Evolutionary conservation across 2,113 vertebrate species (phyloP).

Genomic region (Aspidoscelis tigris): DNA sequence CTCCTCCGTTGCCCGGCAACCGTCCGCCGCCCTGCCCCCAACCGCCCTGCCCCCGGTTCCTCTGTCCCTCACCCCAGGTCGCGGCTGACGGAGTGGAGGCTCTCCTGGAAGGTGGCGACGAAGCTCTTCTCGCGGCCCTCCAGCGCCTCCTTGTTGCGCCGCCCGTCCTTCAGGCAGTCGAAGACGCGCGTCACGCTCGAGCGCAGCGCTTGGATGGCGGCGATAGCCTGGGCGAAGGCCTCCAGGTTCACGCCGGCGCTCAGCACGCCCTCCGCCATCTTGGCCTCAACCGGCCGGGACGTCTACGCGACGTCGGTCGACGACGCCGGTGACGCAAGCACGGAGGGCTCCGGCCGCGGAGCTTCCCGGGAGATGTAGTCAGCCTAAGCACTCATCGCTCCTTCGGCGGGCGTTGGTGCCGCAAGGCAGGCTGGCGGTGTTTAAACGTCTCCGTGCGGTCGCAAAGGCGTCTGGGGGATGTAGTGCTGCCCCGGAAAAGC

Average conservation of each 20-base stretch:
- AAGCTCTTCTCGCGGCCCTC: constrained; percentile 93
- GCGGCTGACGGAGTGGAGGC: constrained; percentile 93
- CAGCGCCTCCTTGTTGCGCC: constrained; percentile 92
- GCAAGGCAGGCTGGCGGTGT: neutral
- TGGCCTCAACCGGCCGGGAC: neutral
- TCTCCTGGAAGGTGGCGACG: constrained; percentile 92
- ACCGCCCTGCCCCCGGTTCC: neutral
- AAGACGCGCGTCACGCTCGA: constrained; percentile 96
- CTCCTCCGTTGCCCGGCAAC: neutral
- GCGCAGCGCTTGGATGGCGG: constrained; percentile 93
- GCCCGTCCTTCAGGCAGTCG: constrained; percentile 95
- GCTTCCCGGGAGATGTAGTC: neutral
- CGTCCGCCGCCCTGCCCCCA: neutral
- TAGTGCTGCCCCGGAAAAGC: constrained; percentile 50
- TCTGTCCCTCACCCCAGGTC: constrained; percentile 89
- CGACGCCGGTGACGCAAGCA: too few species aligned
- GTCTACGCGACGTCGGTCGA: neutral
- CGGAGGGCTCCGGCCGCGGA: neutral
- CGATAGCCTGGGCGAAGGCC: constrained; percentile 94
- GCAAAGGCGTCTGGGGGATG: constrained; percentile 66
- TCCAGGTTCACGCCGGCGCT: constrained; percentile 94
- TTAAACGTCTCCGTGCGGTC: neutral
- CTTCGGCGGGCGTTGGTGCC: neutral
- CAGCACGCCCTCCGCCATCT: constrained; percentile 89
- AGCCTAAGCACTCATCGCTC: too few species aligned